These are phyloP conservation scores for Mermis nigrescens DNA, from an alignment of 2,888 invertebrate species.

Conservation along the genomic window DNA sequence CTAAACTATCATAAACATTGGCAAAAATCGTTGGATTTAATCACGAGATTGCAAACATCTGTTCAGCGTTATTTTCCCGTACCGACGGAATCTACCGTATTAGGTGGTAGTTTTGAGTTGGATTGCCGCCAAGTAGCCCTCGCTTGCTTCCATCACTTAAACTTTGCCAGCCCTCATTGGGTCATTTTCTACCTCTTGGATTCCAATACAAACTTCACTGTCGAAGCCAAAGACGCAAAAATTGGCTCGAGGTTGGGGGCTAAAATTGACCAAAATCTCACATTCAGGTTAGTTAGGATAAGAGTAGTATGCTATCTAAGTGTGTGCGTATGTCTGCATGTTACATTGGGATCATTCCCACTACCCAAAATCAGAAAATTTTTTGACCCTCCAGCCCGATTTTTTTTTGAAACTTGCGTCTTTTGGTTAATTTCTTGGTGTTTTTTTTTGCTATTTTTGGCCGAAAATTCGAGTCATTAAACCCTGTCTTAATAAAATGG, in stretches of 20 bases:
- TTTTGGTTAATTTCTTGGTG: too few species aligned
- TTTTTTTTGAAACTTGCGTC: too few species aligned
- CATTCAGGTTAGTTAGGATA: too few species aligned
- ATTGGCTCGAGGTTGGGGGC: conserved; percentile 30
- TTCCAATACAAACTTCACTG: conserved; percentile 73
- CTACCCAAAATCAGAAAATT: too few species aligned
- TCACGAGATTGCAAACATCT: conserved; percentile 58
- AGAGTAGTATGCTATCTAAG: too few species aligned
- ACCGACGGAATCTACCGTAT: conserved; percentile 49
- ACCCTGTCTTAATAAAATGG: too few species aligned
- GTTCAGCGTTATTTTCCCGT: conserved; percentile 37
- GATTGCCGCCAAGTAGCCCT: conserved; percentile 61
- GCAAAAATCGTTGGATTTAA: conserved; percentile 65
- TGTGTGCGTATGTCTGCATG: too few species aligned
- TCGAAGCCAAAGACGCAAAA: conserved; percentile 60
- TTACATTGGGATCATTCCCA: too few species aligned
- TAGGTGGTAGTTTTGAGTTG: conserved; percentile 55
- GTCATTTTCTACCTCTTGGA: conserved; percentile 79
- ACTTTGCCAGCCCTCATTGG: conserved; percentile 88
- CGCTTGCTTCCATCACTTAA: conserved; percentile 90
- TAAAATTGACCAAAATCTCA: conserved; percentile 67
- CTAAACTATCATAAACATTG: conserved; percentile 68
- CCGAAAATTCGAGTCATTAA: too few species aligned
- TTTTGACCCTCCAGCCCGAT: too few species aligned
- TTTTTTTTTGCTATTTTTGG: too few species aligned